Evolutionary conservation across 2,113 vertebrate species (phyloP), one percentile per base, ranked within the genome.

Genomic region (Alethe diademata): DNA sequence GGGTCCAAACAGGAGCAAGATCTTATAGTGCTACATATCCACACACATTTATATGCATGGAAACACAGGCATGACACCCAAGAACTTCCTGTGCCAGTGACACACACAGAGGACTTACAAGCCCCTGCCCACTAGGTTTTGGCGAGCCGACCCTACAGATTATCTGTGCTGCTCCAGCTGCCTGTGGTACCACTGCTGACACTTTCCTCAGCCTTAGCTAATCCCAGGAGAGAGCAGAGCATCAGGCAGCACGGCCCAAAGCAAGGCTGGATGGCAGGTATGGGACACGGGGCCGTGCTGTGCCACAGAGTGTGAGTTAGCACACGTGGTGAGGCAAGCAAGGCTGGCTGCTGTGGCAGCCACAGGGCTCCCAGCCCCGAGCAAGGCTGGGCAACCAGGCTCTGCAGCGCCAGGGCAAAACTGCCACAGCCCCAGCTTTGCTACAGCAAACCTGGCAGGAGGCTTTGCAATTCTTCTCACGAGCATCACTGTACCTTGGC

Each of bases 241-340:
- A 20, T 13, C 53, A 35, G 65, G 42, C 56, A 83, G 67, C 8
- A 1, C 0, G 1, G 28, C 5, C 8, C 3, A 2, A 53, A 64
- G 71, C 61, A 24, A 76, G 56, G 72, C 78, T 78, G 83, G 69
- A 19, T 0, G 1, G 23, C 24, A 56, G 57, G 66, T 14, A 2
- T 1, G 45, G 72, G 33, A 8, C 42, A 15, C 0, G 20, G 51
- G 47, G 50, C 70, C 5, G 8, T 1, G 16, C 38, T 61, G 42
- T 61, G 74, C 43, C 58, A 6, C 0, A 2, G 47, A 22, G 36
- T 2, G 31, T 9, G 24, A 50, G 57, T 10, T 22, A 11, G 42
- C 38, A 14, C 17, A 12, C 0, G 3, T 1, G 56, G 69, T 0
- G 0, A 26, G 42, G 64, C 0, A 2, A 75, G 66, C 57, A 6